Evolutionary conservation across 2,888 invertebrate genomes (phyloP).

Genomic region (Melanostoma mellinum): DNA sequence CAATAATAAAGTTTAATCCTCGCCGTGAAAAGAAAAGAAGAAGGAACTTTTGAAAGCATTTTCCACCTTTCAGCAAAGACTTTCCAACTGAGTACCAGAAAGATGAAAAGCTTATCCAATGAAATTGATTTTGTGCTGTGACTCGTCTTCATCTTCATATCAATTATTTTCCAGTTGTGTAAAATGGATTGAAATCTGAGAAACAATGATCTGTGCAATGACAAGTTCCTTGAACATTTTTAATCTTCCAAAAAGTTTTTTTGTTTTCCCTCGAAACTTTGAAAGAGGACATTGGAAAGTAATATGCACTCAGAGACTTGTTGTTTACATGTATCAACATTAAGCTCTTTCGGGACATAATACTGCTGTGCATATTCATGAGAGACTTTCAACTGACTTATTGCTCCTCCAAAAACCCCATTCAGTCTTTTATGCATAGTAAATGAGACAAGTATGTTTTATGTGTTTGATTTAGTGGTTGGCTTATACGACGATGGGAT

Average conservation of each 20-base stretch:
- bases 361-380: slow-evolving; percentile 43
- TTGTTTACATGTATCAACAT: not conserved
- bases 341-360: not conserved
- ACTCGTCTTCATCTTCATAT: not conserved
- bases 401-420: slow-evolving; percentile 11
- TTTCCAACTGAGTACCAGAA: slow-evolving; percentile 23
- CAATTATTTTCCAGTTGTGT: slow-evolving; percentile 35
- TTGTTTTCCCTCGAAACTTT: not conserved
- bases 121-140: slow-evolving; percentile 41
- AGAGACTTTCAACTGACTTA: not conserved
- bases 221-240: slow-evolving; percentile 25
- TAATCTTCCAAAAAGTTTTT: slow-evolving; percentile 42
- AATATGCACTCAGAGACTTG: not conserved
- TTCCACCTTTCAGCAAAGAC: slow-evolving; percentile 18
- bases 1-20: slow-evolving; percentile 19
- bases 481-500: slow-evolving; percentile 33
- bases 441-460: slow-evolving; percentile 44
- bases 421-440: slow-evolving; percentile 27
- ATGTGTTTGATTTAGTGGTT: slow-evolving; percentile 55
- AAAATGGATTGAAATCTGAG: slow-evolving; percentile 21
- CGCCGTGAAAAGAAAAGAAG: not conserved
- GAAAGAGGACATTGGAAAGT: not conserved
- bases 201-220: slow-evolving; percentile 31
- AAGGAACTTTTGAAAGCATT: slow-evolving; percentile 19
- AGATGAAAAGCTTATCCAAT: slow-evolving; percentile 38